Evolutionary conservation across 2,113 vertebrate species (phyloP).

Genomic region (Tupaia chinensis): DNA sequence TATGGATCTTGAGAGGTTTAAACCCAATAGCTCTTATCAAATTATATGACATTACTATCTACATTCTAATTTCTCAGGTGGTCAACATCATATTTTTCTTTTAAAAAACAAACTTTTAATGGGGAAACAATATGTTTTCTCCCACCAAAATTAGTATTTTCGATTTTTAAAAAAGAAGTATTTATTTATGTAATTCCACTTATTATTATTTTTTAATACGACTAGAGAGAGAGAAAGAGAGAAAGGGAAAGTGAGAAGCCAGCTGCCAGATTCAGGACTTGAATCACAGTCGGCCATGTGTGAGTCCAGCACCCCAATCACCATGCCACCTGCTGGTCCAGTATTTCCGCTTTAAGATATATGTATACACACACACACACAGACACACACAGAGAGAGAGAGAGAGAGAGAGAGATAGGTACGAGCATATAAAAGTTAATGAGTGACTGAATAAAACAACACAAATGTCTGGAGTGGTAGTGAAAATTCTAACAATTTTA

Average conservation of each 20-base stretch:
- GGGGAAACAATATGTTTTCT: background rate
- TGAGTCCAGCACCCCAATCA: too few species aligned
- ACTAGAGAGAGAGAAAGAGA: too few species aligned
- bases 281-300: too few species aligned
- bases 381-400: background rate
- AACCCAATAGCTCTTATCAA: conserved; percentile 29
- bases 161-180: too few species aligned
- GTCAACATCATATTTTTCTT: conserved; percentile 33
- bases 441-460: background rate
- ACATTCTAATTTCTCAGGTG: background rate
- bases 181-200: too few species aligned
- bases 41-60: background rate
- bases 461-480: background rate
- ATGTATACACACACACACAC: too few species aligned
- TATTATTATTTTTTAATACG: too few species aligned
- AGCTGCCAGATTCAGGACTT: too few species aligned
- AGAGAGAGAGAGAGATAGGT: too few species aligned
- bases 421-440: background rate
- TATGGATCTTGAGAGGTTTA: background rate
- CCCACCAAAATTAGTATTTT: background rate
- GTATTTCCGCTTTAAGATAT: too few species aligned
- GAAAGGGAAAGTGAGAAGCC: too few species aligned
- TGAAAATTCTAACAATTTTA: background rate
- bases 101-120: background rate
- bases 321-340: too few species aligned